Conservation (phyloP, 2,888 invertebrate genomes). For the Melanostoma mellinum region DNA sequence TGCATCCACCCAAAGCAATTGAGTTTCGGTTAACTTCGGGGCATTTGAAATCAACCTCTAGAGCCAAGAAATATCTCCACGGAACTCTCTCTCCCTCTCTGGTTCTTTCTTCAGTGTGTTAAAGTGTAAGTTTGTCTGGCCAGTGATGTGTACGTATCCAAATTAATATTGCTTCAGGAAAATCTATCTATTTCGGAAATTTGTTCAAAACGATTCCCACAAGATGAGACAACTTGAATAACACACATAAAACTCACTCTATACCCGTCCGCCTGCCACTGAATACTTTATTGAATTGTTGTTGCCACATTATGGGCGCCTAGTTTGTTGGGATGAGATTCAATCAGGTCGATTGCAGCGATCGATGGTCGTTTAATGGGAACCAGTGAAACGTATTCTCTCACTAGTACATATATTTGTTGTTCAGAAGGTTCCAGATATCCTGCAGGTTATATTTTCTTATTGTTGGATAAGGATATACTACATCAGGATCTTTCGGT, state of each 20-base stretch:
- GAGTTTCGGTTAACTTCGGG: constrained; percentile 26
- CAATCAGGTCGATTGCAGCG: constrained; percentile 58
- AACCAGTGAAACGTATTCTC: constrained; percentile 33
- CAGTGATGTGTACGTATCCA: constrained; percentile 29
- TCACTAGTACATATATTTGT: constrained; percentile 5
- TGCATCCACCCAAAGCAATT: constrained; percentile 31
- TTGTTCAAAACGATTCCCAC: constrained; percentile 49
- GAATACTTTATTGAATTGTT: constrained; percentile 18
- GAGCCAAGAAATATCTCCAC: constrained; percentile 4
- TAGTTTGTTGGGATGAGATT: constrained; percentile 38
- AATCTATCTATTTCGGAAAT: constrained; percentile 57
- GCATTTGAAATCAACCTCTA: neutral
- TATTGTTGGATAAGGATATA: neutral
- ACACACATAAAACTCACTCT: neutral
- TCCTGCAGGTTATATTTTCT: neutral
- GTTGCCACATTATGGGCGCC: constrained; percentile 16
- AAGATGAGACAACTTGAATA: constrained; percentile 1
- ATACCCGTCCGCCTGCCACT: neutral
- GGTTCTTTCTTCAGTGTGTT: constrained; percentile 20
- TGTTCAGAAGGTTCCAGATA: constrained; percentile 14
- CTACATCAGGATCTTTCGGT: constrained; percentile 5
- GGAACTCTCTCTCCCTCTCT: neutral
- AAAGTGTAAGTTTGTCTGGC: constrained; percentile 35
- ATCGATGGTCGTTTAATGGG: constrained; percentile 58
- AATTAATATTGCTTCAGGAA: constrained; percentile 46